A percentile compares a stretch with the other conserved stretches of the same genome.
phyloP scores from a whole-genome alignment of 2,113 vertebrate species.

The Ciconia boyciana region DNA sequence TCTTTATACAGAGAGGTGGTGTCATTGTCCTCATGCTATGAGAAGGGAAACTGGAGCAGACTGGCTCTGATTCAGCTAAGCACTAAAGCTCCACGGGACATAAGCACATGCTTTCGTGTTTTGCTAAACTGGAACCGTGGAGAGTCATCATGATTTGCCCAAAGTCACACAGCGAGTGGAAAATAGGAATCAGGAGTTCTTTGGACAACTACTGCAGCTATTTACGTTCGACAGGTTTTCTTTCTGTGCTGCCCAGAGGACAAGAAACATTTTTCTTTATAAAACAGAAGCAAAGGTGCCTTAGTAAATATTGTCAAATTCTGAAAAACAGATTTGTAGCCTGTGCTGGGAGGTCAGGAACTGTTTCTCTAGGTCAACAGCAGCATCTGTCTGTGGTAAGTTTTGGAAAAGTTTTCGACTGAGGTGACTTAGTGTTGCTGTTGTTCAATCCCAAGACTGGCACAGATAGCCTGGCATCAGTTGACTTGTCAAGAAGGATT shows the following conservation, averaged over 20 bases:
- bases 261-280: background rate
- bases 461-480: background rate
- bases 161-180: background rate
- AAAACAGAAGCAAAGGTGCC: background rate
- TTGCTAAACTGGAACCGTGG: background rate
- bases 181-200: background rate
- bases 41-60: background rate
- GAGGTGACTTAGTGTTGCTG: background rate
- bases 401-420: background rate
- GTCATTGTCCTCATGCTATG: accelerated
- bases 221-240: background rate
- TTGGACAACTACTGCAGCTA: background rate
- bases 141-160: background rate
- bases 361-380: background rate
- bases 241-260: background rate
- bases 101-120: background rate
- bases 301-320: background rate
- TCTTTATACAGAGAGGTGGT: background rate
- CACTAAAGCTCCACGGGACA: background rate
- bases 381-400: background rate
- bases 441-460: background rate
- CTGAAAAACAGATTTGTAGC: background rate
- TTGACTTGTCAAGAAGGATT: background rate
- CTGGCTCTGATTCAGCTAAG: background rate
- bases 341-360: background rate